Evolutionary conservation across 2,797 vertebrate species (phyloP).

Genomic region (Euthynnus affinis): DNA sequence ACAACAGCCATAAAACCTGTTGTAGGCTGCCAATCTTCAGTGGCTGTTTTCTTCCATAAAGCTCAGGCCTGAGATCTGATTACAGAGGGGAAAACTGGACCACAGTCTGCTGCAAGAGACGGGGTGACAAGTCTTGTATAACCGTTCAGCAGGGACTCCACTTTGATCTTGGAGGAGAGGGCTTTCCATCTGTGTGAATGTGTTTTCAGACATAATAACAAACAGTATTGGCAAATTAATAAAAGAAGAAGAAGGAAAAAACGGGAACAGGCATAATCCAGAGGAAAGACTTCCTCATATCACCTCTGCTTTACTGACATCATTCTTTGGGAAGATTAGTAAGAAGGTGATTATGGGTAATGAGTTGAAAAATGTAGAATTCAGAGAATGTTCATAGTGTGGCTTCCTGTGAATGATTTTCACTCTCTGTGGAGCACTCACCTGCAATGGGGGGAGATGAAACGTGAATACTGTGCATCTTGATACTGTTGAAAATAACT

Average conservation of each 20-base stretch:
- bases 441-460: constrained; percentile 46
- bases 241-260: constrained; percentile 24
- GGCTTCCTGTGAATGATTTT: constrained; percentile 47
- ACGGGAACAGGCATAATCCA: neutral
- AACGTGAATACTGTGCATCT: constrained; percentile 50
- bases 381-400: constrained; percentile 43
- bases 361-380: constrained; percentile 66
- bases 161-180: constrained; percentile 88
- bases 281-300: constrained; percentile 25
- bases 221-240: constrained; percentile 64
- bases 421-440: constrained; percentile 49
- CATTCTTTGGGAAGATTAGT: constrained; percentile 61
- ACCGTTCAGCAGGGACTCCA: constrained; percentile 89
- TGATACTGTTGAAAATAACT: constrained; percentile 37
- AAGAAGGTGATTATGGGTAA: constrained; percentile 63
- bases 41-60: constrained; percentile 75
- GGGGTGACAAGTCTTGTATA: constrained; percentile 89
- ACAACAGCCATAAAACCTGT: constrained; percentile 86
- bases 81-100: constrained; percentile 86
- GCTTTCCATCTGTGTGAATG: constrained; percentile 89
- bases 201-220: constrained; percentile 69
- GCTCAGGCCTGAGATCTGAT: constrained; percentile 83
- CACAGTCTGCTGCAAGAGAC: constrained; percentile 88
- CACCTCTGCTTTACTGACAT: constrained; percentile 30
- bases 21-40: constrained; percentile 83